Base-by-base conservation (phyloP, 2,888 invertebrate genomes). In the Gasteruption jaculator region DNA sequence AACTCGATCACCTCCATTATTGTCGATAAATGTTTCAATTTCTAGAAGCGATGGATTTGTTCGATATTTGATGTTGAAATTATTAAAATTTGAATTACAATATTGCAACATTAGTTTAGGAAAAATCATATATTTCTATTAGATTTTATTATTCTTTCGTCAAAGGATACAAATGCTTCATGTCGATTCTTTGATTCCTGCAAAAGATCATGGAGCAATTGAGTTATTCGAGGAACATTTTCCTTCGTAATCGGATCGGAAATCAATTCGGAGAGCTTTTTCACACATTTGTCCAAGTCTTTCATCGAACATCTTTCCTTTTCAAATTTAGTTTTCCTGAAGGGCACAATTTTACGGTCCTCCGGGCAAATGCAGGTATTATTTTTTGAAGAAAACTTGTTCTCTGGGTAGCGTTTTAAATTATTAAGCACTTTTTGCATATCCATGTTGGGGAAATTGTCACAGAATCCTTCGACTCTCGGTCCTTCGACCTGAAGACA, bases 1-100 rank as follows among this genome's bases (percentile, higher is more conserved):
- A 69, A 60, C 43, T 71, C 65, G 11, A 73, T 43, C 25, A 72
- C 35, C 34, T 58, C 48, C 43, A 61, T 69, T 16, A 72, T 43
- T 29, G 53, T 50, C 1, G 59, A 49, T 21, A 74, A 54, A 41
- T 73, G 63, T 44, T 50, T 55, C 5, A 73, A 43, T 44, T 60
- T 63, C 73, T 73, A 36, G n/a, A n/a, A n/a, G n/a, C n/a, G n/a
- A 21, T 37, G 30, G 31, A 47, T 42, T 40, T 32, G 29, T 20
- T 48, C 41, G 45, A 48, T 41, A 43, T 46, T 41, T 45, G 42
- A 48, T 42, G 31, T 43, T 37, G 11, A 34, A 32, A 27, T 21
- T 12, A 1, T 6, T 5, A 35, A 29, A 33, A 36, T 16, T 26
- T 25, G 22, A n/a, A 30, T 10, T 10, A 22, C 10, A 15, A 20